Evolutionary conservation across 2,113 vertebrate genomes (phyloP).

Genomic region (Dipodomys spectabilis): DNA sequence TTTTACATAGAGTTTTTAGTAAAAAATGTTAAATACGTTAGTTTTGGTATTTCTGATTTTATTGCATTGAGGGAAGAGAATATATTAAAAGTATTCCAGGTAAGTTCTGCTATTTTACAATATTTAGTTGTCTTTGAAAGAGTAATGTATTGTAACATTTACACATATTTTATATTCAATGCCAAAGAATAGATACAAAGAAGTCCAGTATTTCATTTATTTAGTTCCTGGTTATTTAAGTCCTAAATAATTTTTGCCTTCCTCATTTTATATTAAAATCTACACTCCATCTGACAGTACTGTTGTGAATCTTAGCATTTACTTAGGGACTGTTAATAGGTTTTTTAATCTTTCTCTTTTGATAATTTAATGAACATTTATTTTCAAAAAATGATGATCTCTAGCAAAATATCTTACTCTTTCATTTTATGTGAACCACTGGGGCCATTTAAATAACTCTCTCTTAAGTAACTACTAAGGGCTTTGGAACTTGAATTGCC

Average conservation of each 20-base stretch:
- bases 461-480: background rate
- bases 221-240: background rate
- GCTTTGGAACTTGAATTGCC: background rate
- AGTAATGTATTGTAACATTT: too few relatives aligned
- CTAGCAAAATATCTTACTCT: background rate
- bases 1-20: background rate
- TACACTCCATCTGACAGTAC: background rate
- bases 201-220: background rate
- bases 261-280: background rate
- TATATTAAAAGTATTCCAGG: background rate
- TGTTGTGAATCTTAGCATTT: background rate
- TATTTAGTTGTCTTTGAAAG: conserved; percentile 9
- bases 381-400: conserved; percentile 18
- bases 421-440: background rate
- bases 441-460: background rate
- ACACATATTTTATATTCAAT: too few relatives aligned
- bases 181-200: too few relatives aligned
- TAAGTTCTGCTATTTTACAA: background rate
- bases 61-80: background rate
- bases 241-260: conserved; percentile 2
- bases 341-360: conserved; percentile 4
- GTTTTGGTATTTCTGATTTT: conserved; percentile 11
- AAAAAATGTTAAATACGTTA: background rate
- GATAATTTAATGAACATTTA: background rate
- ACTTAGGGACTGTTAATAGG: background rate